Conservation (phyloP, 2,888 invertebrate species). For the Nycteola revayana region DNA sequence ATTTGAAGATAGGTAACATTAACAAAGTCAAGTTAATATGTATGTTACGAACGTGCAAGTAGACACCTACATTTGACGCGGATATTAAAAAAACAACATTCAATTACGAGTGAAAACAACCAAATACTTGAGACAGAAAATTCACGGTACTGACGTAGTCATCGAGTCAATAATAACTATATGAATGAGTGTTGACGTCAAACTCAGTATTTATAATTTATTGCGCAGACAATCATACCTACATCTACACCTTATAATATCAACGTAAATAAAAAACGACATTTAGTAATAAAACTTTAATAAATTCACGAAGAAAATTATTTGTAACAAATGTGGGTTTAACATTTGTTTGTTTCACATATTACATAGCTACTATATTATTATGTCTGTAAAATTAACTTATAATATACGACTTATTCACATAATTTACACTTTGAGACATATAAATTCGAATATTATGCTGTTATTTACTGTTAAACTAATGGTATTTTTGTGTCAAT, state of each 20-base stretch:
- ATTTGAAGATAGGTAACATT: too few species aligned
- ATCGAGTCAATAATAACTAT: slow-evolving; percentile 53
- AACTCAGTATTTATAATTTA: slow-evolving; percentile 36
- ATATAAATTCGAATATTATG: slow-evolving; percentile 39
- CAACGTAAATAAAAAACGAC: slow-evolving; percentile 21
- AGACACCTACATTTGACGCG: too few species aligned
- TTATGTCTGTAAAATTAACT: slow-evolving; percentile 12
- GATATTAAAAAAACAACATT: too few species aligned
- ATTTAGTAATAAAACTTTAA: slow-evolving; percentile 28
- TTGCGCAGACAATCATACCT: slow-evolving; percentile 27
- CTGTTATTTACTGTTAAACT: slow-evolving; percentile 25
- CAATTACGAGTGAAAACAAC: slow-evolving; percentile 36
- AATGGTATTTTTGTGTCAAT: slow-evolving; percentile 5
- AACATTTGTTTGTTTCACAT: too few species aligned
- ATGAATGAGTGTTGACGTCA: slow-evolving; percentile 75
- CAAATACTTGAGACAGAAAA: slow-evolving; percentile 13
- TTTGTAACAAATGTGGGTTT: too few species aligned
- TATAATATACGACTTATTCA: slow-evolving; percentile 26
- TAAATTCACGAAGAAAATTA: not conserved
- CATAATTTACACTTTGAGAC: slow-evolving; percentile 38
- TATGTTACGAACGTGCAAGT: too few species aligned
- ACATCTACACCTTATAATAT: slow-evolving; percentile 17
- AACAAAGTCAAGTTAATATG: too few species aligned
- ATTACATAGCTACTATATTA: not conserved
- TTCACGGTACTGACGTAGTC: slow-evolving; percentile 35